A percentile compares a stretch with the other conserved stretches of the same genome.
Conservation (phyloP, 2,888 invertebrate genomes). For the Ectemnius cavifrons region DNA sequence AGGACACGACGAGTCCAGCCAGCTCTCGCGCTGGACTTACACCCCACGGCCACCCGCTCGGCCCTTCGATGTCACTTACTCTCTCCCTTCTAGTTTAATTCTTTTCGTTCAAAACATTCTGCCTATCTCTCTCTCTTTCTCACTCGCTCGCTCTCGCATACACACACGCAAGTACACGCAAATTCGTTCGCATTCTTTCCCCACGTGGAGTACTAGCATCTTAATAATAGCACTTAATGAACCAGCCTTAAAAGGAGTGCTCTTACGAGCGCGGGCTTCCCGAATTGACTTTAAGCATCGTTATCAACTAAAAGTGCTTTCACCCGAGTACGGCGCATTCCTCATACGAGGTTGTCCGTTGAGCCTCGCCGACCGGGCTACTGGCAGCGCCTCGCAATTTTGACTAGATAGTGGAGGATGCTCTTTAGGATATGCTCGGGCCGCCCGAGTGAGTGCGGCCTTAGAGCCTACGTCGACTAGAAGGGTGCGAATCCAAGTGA, state of each 20-base stretch:
- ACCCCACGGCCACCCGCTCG: not conserved
- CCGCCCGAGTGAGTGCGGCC: constrained; percentile 30
- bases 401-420: constrained; percentile 53
- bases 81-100: not conserved
- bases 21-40: constrained; percentile 12
- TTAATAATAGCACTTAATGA: too few species aligned
- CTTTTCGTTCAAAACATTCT: not conserved
- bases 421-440: not conserved
- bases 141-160: not conserved
- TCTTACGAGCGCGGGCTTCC: not conserved
- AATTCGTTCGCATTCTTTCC: not conserved
- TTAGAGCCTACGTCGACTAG: constrained; percentile 32
- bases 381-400: constrained; percentile 41
- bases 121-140: not conserved
- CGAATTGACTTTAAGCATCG: not conserved
- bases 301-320: not conserved
- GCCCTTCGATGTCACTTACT: not conserved
- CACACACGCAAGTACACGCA: not conserved
- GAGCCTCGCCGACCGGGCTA: constrained; percentile 2
- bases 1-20: constrained; percentile 60
- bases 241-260: too few species aligned
- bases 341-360: not conserved
- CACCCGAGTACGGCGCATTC: not conserved
- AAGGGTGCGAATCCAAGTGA: constrained; percentile 22
- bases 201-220: too few species aligned